Percentiles rank a stretch among this genome's conserved stretches.
phyloP scores from a whole-genome alignment of 2,797 vertebrate species.

The Manis crassicaudata region DNA sequence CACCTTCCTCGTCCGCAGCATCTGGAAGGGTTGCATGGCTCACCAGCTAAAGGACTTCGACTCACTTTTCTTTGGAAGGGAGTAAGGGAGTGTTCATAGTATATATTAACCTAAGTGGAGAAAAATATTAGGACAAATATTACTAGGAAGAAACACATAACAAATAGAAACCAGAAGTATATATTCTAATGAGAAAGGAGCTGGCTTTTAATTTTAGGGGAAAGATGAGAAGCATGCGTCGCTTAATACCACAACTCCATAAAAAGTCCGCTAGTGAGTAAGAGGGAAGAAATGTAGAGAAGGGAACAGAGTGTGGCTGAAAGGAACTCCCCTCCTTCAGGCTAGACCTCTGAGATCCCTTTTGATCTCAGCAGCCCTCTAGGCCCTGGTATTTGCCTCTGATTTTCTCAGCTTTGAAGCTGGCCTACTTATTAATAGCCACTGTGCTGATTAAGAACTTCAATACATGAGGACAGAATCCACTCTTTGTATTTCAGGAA shows the following conservation, averaged over 20 bases:
- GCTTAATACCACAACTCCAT: neutral
- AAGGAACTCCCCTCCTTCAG: neutral
- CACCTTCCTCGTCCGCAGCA: neutral
- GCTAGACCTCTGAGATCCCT: constrained; percentile 55
- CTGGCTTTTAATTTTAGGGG: constrained; percentile 37
- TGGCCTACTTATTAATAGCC: constrained; percentile 67
- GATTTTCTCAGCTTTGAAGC: constrained; percentile 73
- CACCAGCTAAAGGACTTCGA: neutral
- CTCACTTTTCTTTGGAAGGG: neutral
- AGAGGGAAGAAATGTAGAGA: neutral
- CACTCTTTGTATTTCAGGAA: constrained; percentile 55
- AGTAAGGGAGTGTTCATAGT: neutral
- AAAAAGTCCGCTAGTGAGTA: neutral
- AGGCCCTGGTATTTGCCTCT: constrained; percentile 65
- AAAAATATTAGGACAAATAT: neutral
- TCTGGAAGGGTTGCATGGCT: neutral
- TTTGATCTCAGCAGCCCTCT: constrained; percentile 71
- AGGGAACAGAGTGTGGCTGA: neutral
- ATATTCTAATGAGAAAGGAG: neutral
- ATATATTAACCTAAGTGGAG: neutral
- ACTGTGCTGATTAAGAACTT: constrained; percentile 58
- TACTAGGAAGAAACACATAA: neutral
- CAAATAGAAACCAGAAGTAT: neutral
- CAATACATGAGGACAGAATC: constrained; percentile 47
- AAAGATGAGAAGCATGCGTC: neutral